Base-by-base conservation (phyloP, 1,140 invertebrate species). In the Euglossa dilemma region DNA sequence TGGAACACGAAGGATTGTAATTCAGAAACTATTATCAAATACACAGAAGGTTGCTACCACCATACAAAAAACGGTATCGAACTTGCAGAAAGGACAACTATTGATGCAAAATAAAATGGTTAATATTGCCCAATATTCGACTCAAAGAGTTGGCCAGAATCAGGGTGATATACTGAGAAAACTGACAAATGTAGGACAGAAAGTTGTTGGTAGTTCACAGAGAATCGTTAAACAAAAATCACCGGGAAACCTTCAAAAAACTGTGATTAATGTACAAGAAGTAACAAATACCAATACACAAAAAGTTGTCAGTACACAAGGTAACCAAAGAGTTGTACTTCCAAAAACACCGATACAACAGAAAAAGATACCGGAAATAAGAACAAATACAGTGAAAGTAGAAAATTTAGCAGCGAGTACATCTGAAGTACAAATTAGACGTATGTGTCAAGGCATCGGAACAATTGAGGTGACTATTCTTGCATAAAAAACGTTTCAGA, bases 391-490 rank as follows among this genome's bases (percentile, higher is more conserved):
- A 5, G 95, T 95, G 28, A 92, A 92, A 64, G 91, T 95, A 61
- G 95, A 95, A 81, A 95, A 95, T 91, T 90, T 95, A 57, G 94
- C 95, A 56, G 94, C 95, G 12, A 94, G 93, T 77, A 95, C 95
- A 9, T 93, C 93, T 9, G 95, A 95, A 85, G 84, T 92, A 43
- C 95, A 95, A 87, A 92, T 95, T 71, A 92, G 94, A 67, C 93
- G 94, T 83, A 94, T 95, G 93, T 95, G 95, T 90, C 93, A 94
- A 89, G 93, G 93, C 84, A 94, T 95, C 79, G 95, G 95, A 78
- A 94, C 90, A 54, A 91, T 95, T 69, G 94, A 95, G 95, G 95
- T 95, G 93, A 95, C 89, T 92, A 92, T 93, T 61, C 91, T 90
- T 91, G 90, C 80, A 52, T 91, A 83, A 92, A n/a, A 85, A 87